These are phyloP conservation scores for Callipepla squamata DNA, from an alignment of 2,113 vertebrate species.

Conservation along the genomic window DNA sequence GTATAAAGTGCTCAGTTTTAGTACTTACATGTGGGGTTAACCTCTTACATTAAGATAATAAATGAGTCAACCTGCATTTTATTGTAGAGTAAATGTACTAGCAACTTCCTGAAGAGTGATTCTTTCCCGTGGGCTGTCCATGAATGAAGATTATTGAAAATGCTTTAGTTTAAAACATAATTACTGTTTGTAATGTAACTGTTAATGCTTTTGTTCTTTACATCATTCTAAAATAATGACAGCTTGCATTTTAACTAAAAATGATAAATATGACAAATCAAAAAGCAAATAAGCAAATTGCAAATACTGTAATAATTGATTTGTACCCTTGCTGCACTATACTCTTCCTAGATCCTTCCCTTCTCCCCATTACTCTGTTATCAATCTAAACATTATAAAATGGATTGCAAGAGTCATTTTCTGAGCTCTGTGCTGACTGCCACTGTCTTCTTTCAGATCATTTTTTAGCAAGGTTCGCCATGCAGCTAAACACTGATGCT, in stretches of 20 bases:
- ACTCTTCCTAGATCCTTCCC: neutral
- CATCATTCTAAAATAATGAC: neutral
- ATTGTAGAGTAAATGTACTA: neutral
- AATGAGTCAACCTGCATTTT: neutral
- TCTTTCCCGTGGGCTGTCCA: neutral
- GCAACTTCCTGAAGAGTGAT: neutral
- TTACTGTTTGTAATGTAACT: neutral
- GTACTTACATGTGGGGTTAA: neutral
- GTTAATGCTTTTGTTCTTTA: neutral
- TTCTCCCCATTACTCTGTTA: neutral
- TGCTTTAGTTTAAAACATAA: neutral
- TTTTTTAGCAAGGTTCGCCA: fast-evolving
- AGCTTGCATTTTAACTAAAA: neutral
- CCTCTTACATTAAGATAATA: neutral
- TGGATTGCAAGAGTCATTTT: neutral
- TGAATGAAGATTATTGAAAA: neutral
- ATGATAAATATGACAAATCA: neutral
- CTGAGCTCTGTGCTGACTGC: neutral
- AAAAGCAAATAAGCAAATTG: neutral
- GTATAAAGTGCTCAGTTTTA: constrained; percentile 16
- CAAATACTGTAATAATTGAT: neutral
- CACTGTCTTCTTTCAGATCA: neutral
- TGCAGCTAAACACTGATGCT: neutral
- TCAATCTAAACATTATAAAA: neutral
- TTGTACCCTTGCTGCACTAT: neutral